Evolutionary conservation across 2,113 vertebrate genomes (phyloP).

Genomic region (Ciconia stormi): DNA sequence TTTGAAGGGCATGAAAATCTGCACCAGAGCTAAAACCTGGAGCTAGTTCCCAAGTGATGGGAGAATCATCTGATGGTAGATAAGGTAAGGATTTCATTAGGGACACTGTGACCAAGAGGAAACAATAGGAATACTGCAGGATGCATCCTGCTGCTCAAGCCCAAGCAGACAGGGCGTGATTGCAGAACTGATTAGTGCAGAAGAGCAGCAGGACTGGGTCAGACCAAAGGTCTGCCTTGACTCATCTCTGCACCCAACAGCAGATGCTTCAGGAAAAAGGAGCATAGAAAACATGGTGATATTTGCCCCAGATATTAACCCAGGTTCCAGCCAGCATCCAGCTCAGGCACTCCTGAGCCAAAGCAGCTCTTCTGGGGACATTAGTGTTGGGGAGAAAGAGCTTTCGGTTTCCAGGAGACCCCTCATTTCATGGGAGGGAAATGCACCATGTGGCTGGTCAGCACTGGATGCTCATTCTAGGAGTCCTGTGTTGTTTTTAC

Average conservation of each 20-base stretch:
- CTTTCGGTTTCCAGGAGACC: background rate
- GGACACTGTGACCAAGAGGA: background rate
- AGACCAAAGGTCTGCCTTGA: conserved; percentile 7
- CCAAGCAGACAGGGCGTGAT: background rate
- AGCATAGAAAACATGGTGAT: background rate
- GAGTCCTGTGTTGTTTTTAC: background rate
- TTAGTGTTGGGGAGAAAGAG: background rate
- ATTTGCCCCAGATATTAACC: background rate
- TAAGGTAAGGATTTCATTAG: background rate
- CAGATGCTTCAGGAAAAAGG: background rate
- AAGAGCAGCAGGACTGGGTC: background rate
- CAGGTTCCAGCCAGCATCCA: background rate
- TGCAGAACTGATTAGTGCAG: background rate
- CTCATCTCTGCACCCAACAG: background rate
- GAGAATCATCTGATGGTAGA: background rate
- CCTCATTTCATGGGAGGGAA: background rate
- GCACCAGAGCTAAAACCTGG: background rate
- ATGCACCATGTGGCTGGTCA: background rate
- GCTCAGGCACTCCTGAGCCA: background rate
- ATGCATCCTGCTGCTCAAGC: conserved; percentile 5
- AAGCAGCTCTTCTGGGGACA: background rate
- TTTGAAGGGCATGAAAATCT: conserved; percentile 30
- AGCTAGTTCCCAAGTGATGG: background rate
- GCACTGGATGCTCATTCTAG: background rate
- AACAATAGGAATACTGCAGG: background rate